Evolutionary conservation across 2,888 invertebrate species (phyloP).

Genomic region (Rotaria macrura): DNA sequence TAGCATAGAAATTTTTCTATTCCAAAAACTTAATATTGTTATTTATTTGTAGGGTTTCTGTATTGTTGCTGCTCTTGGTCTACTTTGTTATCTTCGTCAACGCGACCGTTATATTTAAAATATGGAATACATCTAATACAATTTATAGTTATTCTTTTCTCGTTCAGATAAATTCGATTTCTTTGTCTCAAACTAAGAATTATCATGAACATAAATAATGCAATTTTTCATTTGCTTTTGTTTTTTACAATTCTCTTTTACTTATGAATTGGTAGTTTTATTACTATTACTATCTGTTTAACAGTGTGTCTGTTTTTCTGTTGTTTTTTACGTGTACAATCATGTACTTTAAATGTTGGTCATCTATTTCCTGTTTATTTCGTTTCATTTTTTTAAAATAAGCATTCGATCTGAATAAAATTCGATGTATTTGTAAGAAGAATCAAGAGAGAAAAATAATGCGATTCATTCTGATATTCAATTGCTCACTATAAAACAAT

Average conservation of each 20-base stretch:
- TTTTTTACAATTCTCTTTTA: background rate
- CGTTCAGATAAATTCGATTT: background rate
- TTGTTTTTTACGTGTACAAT: background rate
- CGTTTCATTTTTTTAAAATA: background rate
- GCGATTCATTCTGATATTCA: too few relatives aligned
- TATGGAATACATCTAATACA: background rate
- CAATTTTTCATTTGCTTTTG: background rate
- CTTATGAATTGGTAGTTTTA: background rate
- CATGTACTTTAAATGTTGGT: background rate
- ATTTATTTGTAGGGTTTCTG: background rate
- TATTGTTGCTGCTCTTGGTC: slow-evolving; percentile 19
- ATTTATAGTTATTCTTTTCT: background rate
- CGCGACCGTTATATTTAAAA: background rate
- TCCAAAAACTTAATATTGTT: background rate
- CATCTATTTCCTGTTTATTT: background rate
- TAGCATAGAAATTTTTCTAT: too few relatives aligned
- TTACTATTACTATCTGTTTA: background rate
- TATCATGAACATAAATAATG: background rate
- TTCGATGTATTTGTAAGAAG: background rate
- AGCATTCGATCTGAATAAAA: background rate
- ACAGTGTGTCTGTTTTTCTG: background rate
- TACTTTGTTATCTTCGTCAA: slow-evolving; percentile 15
- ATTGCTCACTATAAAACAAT: too few relatives aligned
- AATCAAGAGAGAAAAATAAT: too few relatives aligned
- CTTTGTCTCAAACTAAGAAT: background rate